These are phyloP conservation scores for Galerucella calmariensis DNA, from an alignment of 2,888 invertebrate species.

Conservation along the genomic window DNA sequence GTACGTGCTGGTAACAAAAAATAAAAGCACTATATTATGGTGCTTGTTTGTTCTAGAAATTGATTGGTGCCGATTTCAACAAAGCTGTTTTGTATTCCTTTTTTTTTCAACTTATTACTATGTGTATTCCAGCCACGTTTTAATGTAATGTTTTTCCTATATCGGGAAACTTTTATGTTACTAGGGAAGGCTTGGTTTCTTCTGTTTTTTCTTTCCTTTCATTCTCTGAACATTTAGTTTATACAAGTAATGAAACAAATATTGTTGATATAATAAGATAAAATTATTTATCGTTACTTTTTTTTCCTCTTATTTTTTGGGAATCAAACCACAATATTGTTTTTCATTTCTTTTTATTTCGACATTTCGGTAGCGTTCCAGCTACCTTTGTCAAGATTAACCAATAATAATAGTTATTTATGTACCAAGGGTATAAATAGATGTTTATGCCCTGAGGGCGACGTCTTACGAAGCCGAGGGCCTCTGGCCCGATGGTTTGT, in stretches of 20 bases:
- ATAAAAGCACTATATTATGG: conserved; percentile 23
- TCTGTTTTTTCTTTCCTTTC: neutral
- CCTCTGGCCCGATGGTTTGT: no score
- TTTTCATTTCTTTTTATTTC: no score
- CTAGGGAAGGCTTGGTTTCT: neutral
- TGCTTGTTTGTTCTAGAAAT: conserved; percentile 32
- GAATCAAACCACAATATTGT: no score
- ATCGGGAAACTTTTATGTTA: conserved; percentile 17
- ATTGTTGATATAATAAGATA: neutral
- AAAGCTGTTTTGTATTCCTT: conserved; percentile 24
- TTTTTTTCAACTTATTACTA: conserved; percentile 12
- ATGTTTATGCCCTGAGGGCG: no score
- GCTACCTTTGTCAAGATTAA: no score
- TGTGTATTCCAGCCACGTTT: conserved; percentile 22
- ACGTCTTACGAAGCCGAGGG: no score
- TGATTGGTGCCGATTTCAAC: conserved; percentile 26
- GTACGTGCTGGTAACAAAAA: conserved; percentile 15
- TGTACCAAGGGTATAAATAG: no score
- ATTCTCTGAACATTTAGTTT: neutral
- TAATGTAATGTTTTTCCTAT: conserved; percentile 17
- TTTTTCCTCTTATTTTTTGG: no score
- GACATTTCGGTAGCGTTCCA: no score
- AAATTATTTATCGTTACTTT: neutral
- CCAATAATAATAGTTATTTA: no score
- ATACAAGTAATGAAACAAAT: neutral